Conservation (phyloP, 2,797 vertebrate genomes). For the Typhlichthys subterraneus region DNA sequence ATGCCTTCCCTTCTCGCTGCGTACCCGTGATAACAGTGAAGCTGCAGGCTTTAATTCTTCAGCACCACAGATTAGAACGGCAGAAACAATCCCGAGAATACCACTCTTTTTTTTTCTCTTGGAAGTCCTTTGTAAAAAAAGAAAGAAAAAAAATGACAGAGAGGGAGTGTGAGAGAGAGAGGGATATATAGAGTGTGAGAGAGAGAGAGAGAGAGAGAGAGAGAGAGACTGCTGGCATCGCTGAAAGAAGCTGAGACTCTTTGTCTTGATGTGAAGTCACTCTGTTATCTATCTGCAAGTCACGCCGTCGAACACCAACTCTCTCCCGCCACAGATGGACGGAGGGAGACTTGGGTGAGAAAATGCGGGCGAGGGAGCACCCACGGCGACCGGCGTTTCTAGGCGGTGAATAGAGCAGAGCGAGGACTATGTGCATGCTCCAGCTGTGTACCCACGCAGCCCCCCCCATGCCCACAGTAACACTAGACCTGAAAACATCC, state of each 20-base stretch:
- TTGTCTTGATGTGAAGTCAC: constrained; percentile 22
- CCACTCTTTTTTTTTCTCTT: constrained; percentile 20
- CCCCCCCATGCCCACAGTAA: too few relatives aligned
- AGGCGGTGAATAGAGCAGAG: too few relatives aligned
- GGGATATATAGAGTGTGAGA: background rate
- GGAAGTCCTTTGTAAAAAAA: constrained; percentile 22
- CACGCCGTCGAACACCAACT: too few relatives aligned
- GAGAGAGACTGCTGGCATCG: background rate
- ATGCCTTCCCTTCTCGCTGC: constrained; percentile 45
- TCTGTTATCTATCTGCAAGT: constrained; percentile 11
- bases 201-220: constrained; percentile 1
- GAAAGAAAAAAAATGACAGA: background rate
- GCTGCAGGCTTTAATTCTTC: constrained; percentile 72
- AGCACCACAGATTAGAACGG: constrained; percentile 68
- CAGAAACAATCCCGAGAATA: constrained; percentile 54
- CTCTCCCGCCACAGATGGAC: too few relatives aligned
- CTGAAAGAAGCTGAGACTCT: background rate
- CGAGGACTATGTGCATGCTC: too few relatives aligned
- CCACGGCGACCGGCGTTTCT: too few relatives aligned
- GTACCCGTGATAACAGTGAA: constrained; percentile 61
- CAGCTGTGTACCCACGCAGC: too few relatives aligned
- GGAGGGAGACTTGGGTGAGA: too few relatives aligned
- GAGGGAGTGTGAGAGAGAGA: background rate
- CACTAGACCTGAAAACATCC: too few relatives aligned
- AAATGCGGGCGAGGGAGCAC: too few relatives aligned